Conservation (phyloP, 1,140 invertebrate genomes). For the Elymnias hypermnestra region DNA sequence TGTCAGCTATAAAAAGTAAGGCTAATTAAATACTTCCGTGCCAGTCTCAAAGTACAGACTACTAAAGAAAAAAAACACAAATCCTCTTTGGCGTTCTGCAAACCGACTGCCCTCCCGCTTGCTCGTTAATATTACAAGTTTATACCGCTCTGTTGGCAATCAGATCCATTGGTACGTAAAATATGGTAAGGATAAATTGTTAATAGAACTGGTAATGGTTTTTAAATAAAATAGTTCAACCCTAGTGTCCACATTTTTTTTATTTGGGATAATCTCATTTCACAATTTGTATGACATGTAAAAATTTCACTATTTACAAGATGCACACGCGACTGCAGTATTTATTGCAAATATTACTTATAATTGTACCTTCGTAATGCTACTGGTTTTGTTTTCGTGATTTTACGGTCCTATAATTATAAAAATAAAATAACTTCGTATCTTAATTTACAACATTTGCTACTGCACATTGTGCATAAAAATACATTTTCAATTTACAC, state of each 20-base stretch:
- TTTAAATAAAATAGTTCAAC: slow-evolving; percentile 34
- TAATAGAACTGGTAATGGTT: slow-evolving; percentile 5
- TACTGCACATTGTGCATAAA: slow-evolving; percentile 66
- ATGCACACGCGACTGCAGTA: slow-evolving; percentile 53
- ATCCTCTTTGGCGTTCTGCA: no score
- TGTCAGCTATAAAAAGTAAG: no score
- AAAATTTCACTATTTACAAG: slow-evolving; percentile 73
- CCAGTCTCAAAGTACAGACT: no score
- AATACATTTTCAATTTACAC: slow-evolving; percentile 36
- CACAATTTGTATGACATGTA: slow-evolving; percentile 65
- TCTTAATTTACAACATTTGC: slow-evolving; percentile 66
- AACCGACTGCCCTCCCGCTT: no score
- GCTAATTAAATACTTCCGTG: no score
- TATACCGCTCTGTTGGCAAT: no score
- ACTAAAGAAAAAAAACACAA: no score
- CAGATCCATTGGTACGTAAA: no score
- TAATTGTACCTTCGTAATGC: slow-evolving; percentile 66
- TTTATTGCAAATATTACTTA: slow-evolving; percentile 61
- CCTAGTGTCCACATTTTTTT: slow-evolving; percentile 68
- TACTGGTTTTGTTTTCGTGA: slow-evolving; percentile 38
- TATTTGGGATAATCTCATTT: slow-evolving; percentile 74
- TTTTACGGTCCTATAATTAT: slow-evolving; percentile 52
- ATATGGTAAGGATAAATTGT: background rate
- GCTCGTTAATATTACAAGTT: no score
- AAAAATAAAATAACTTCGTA: slow-evolving; percentile 71